Evolutionary conservation across 2,888 invertebrate species (phyloP).

Genomic region (Dysmachus trigonus): DNA sequence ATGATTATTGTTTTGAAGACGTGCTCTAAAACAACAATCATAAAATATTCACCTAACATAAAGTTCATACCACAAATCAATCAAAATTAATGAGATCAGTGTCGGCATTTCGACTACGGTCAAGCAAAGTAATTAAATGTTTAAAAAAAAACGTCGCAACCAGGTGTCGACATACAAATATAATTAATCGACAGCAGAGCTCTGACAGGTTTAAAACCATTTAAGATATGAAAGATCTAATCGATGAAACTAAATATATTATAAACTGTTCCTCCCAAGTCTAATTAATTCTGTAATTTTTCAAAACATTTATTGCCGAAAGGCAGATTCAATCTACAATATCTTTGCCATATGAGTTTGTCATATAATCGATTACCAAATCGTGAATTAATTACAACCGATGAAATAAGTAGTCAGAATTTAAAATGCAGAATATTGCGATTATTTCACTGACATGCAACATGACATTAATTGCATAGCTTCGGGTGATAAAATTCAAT

Average conservation of each 20-base stretch:
- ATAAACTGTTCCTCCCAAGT: background rate
- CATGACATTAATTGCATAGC: background rate
- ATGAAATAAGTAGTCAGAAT: background rate
- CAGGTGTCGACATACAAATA: background rate
- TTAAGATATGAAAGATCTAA: background rate
- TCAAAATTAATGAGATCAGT: background rate
- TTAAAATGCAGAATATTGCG: slow-evolving; percentile 8
- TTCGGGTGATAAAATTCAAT: background rate
- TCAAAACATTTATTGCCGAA: background rate
- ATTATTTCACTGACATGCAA: slow-evolving; percentile 6
- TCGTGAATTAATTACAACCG: slow-evolving; percentile 16
- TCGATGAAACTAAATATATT: background rate
- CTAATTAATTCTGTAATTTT: background rate
- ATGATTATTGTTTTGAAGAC: background rate
- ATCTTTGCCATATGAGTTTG: background rate
- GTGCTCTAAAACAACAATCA: background rate
- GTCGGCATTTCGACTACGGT: background rate
- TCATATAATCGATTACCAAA: background rate
- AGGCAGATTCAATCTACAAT: background rate
- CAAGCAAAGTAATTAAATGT: background rate
- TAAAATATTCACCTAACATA: background rate
- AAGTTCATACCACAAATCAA: background rate
- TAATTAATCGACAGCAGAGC: background rate
- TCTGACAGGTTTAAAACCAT: background rate
- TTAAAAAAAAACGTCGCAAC: background rate